A percentile compares a stretch with the other conserved stretches of the same genome.
Conservation (phyloP, 2,888 invertebrate species). For the Mythimna impura region DNA sequence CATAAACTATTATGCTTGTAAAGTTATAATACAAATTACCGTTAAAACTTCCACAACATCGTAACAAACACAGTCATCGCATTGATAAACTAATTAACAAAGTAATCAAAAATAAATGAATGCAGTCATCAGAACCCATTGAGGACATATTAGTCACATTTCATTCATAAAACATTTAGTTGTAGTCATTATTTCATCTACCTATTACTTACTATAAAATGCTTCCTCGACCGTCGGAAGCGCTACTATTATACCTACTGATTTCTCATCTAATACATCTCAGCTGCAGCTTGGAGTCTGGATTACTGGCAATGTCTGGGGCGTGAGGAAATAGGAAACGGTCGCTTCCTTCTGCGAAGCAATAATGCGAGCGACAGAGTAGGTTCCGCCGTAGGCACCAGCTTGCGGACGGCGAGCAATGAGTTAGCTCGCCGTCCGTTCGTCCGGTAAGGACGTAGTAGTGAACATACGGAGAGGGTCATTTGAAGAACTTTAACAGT, state of each 20-base stretch:
- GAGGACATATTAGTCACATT: constrained; percentile 28
- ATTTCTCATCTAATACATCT: neutral
- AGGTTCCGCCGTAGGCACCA: too few species aligned
- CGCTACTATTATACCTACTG: too few species aligned
- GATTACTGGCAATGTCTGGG: too few species aligned
- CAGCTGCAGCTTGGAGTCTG: too few species aligned
- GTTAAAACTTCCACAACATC: neutral
- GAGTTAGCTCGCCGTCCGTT: too few species aligned
- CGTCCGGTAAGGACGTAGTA: too few species aligned
- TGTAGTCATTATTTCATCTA: neutral
- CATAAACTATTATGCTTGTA: neutral
- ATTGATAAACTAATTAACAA: constrained; percentile 33
- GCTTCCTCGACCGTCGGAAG: neutral
- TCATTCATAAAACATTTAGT: constrained; percentile 40
- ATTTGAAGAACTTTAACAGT: too few species aligned
- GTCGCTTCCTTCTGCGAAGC: too few species aligned
- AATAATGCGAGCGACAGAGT: too few species aligned
- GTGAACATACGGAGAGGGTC: too few species aligned
- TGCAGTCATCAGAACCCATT: constrained; percentile 23
- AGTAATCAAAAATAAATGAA: constrained; percentile 34
- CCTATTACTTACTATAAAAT: neutral
- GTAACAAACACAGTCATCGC: constrained; percentile 19
- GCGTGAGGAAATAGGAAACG: too few species aligned
- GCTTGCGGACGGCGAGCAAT: too few species aligned
- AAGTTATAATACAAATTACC: neutral